Conservation (phyloP, 2,113 vertebrate genomes). For the Hiodon tergisus region DNA sequence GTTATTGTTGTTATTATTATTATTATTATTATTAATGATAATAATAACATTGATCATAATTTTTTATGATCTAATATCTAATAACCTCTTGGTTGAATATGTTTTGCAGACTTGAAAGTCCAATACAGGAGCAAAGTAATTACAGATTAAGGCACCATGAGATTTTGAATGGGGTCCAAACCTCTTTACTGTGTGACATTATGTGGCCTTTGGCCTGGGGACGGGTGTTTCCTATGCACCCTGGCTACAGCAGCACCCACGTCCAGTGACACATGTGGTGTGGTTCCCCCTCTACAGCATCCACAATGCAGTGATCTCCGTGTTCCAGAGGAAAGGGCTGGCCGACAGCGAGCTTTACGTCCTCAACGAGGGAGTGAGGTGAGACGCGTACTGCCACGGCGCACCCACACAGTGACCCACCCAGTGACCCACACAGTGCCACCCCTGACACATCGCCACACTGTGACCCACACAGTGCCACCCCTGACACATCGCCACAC, state of each 20-base stretch:
- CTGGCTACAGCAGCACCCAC: no score
- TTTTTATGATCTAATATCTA: no score
- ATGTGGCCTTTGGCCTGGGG: no score
- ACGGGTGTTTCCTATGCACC: no score
- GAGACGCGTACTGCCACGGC: conserved; percentile 39
- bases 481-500: not conserved
- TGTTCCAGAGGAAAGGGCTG: conserved; percentile 90
- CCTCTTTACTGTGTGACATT: no score
- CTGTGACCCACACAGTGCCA: not conserved
- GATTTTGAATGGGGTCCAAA: no score
- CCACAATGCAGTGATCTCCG: conserved; percentile 86
- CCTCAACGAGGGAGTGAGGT: conserved; percentile 98
- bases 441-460: not conserved
- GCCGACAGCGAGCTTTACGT: conserved; percentile 87
- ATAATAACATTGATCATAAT: not conserved
- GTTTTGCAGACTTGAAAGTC: no score
- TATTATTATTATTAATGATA: not conserved
- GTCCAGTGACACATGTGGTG: not conserved
- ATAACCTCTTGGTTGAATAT: no score
- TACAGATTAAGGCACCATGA: no score
- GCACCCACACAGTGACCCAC: not conserved
- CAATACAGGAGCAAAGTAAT: no score
- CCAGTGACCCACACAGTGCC: no score
- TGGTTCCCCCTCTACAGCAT: conserved; percentile 65
- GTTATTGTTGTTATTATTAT: not conserved